Evolutionary conservation across 2,113 vertebrate genomes (phyloP).

Genomic region (Mustela lutreola): DNA sequence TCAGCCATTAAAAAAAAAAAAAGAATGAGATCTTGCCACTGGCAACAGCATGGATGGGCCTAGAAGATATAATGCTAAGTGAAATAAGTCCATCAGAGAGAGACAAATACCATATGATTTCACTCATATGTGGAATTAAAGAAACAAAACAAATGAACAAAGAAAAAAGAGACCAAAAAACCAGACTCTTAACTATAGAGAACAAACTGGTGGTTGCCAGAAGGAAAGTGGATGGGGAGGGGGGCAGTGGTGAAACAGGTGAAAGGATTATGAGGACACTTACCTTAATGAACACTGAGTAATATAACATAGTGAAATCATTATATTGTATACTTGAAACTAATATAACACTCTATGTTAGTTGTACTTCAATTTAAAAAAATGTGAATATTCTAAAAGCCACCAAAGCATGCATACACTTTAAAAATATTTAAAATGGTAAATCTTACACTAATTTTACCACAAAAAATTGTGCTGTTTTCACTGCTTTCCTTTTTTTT

Average conservation of each 20-base stretch:
- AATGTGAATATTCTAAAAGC: not conserved
- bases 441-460: not conserved
- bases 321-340: not conserved
- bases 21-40: not conserved
- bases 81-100: not conserved
- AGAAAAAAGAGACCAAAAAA: not conserved
- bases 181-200: not conserved
- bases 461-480: not conserved
- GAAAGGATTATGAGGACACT: not conserved
- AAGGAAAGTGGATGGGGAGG: not conserved
- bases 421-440: constrained; percentile 13
- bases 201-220: not conserved
- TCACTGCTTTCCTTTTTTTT: not conserved
- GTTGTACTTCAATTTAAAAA: not conserved
- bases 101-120: not conserved
- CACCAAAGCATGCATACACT: not conserved
- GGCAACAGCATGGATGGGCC: not conserved
- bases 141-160: not conserved
- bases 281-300: not conserved
- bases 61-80: not conserved
- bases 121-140: not conserved
- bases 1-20: not conserved
- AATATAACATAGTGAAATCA: not conserved
- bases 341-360: not conserved
- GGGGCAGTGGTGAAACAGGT: not conserved